phyloP scores from a whole-genome alignment of 2,888 invertebrate genomes.

The Diaphora mendica region DNA sequence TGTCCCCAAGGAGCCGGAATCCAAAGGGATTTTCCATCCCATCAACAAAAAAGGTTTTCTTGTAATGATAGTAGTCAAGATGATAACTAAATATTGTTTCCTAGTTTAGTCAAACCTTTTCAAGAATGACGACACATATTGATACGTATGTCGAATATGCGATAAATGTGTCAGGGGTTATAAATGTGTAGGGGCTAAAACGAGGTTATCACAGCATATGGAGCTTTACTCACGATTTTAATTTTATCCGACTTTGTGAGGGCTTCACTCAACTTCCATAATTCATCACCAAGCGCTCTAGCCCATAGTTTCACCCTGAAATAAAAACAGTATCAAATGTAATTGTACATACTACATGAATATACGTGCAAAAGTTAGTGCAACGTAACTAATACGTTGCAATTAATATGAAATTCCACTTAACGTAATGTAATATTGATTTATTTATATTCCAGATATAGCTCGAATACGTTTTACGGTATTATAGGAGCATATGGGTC shows the following conservation, averaged over 20 bases:
- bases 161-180: neutral
- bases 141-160: neutral
- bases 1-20: too few relatives aligned
- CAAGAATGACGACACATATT: neutral
- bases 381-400: neutral
- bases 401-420: neutral
- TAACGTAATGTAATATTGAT: neutral
- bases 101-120: neutral
- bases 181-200: neutral
- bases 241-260: slow-evolving; percentile 93
- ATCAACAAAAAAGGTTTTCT: neutral
- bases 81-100: neutral
- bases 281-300: slow-evolving; percentile 90
- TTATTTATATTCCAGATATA: neutral
- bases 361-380: neutral
- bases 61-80: too few relatives aligned
- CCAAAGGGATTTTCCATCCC: too few relatives aligned
- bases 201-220: neutral
- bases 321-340: slow-evolving; percentile 26
- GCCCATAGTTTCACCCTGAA: slow-evolving; percentile 93
- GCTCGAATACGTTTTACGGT: neutral
- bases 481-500: too few relatives aligned
- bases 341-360: neutral
- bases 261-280: slow-evolving; percentile 91
- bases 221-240: slow-evolving; percentile 87